Conservation (phyloP, 2,888 invertebrate genomes). For the Mactromeris polynyma region DNA sequence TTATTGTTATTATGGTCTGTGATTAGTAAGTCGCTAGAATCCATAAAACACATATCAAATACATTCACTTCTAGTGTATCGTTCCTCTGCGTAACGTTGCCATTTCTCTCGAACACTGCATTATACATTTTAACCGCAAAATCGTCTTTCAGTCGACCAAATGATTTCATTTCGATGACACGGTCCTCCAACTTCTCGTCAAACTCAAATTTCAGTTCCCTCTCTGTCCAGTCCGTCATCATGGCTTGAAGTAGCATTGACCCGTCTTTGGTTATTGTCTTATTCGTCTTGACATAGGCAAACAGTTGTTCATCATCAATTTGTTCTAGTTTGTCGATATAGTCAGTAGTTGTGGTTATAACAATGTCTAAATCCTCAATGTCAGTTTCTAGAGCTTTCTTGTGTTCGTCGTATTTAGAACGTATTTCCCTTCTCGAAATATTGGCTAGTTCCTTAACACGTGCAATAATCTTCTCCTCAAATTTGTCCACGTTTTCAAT, state of each 20-base stretch:
- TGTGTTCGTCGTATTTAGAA: constrained; percentile 25
- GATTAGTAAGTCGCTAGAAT: background rate
- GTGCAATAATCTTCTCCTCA: no score
- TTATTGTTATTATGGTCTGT: background rate
- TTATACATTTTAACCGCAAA: constrained; percentile 5
- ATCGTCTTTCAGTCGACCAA: background rate
- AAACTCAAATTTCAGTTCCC: constrained; percentile 7
- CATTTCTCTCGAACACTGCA: background rate
- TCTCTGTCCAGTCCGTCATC: constrained; percentile 5
- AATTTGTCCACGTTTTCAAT: no score
- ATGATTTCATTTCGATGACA: background rate
- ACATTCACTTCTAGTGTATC: background rate
- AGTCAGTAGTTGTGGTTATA: background rate
- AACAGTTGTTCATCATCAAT: constrained; percentile 7
- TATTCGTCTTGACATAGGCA: background rate
- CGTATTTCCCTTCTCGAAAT: no score
- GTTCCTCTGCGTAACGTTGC: background rate
- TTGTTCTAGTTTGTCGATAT: background rate
- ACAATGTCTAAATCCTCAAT: background rate
- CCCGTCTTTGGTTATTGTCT: no score
- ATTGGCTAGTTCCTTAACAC: no score
- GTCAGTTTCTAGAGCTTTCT: constrained; percentile 4
- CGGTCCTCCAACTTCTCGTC: background rate
- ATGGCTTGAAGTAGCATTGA: background rate
- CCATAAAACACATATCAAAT: background rate